phyloP scores from a whole-genome alignment of 2,797 vertebrate genomes.

The Crax fasciolata region DNA sequence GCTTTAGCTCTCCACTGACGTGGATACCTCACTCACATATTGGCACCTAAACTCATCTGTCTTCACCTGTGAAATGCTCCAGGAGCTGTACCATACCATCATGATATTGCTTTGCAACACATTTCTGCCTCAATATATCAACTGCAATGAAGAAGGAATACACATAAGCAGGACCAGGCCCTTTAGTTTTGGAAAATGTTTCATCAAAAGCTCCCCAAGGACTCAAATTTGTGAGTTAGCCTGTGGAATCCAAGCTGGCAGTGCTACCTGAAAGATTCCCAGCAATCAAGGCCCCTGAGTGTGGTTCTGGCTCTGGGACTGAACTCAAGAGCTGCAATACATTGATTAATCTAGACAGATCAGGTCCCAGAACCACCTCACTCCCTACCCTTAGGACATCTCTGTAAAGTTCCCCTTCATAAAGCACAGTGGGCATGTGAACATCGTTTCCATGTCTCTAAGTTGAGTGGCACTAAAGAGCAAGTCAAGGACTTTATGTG shows the following conservation, averaged over 20 bases:
- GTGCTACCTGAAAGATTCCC: neutral
- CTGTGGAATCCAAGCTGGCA: neutral
- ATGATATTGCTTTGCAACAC: neutral
- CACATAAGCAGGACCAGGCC: neutral
- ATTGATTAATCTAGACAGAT: neutral
- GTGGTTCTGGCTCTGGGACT: neutral
- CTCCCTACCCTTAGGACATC: neutral
- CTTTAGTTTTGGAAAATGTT: neutral
- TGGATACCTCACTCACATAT: neutral
- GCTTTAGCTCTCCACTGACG: neutral
- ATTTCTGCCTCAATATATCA: neutral
- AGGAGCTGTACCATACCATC: neutral
- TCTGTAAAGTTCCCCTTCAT: neutral
- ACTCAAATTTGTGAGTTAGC: neutral
- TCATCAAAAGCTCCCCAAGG: neutral
- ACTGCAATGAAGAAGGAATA: neutral
- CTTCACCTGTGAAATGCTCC: neutral
- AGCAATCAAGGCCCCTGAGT: neutral
- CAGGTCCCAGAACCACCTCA: neutral
- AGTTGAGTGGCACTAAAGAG: neutral
- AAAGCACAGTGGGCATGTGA: neutral
- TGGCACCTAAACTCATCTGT: neutral
- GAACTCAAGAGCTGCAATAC: neutral
- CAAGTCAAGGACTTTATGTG: neutral
- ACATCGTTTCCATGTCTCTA: neutral